A percentile compares a stretch with the other conserved stretches of the same genome.
These are phyloP conservation scores for Scatophagus argus DNA, from an alignment of 2,113 vertebrate genomes.

Conservation along the genomic window DNA sequence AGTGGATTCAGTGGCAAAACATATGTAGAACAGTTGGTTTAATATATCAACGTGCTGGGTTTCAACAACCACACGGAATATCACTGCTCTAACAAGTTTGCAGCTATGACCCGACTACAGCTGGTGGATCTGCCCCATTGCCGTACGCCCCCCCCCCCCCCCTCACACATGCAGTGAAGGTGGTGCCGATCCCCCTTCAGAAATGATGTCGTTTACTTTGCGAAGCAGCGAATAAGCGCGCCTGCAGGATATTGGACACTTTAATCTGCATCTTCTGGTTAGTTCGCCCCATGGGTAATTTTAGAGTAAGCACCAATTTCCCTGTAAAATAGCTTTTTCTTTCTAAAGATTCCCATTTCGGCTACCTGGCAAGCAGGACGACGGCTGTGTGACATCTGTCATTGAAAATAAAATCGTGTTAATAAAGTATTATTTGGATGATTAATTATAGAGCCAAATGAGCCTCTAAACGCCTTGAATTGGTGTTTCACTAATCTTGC, in stretches of 20 bases:
- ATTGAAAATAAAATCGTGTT: background rate
- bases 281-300: background rate
- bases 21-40: constrained; percentile 25
- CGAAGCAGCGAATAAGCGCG: background rate
- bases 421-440: background rate
- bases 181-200: background rate
- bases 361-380: background rate
- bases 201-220: background rate
- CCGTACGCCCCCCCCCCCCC: background rate
- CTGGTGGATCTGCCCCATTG: background rate
- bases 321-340: background rate
- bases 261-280: background rate
- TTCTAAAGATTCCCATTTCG: background rate
- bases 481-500: background rate
- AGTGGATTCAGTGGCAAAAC: constrained; percentile 26
- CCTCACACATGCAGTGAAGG: background rate
- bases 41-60: constrained; percentile 1
- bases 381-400: background rate
- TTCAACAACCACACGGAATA: constrained; percentile 7
- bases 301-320: background rate
- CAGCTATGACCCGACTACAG: constrained; percentile 41
- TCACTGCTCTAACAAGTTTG: background rate
- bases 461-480: accelerated
- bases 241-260: background rate
- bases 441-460: background rate